Percentiles rank a stretch among this genome's conserved stretches.
These are phyloP conservation scores for Lapara coniferarum DNA, from an alignment of 2,888 invertebrate genomes.

Conservation along the genomic window DNA sequence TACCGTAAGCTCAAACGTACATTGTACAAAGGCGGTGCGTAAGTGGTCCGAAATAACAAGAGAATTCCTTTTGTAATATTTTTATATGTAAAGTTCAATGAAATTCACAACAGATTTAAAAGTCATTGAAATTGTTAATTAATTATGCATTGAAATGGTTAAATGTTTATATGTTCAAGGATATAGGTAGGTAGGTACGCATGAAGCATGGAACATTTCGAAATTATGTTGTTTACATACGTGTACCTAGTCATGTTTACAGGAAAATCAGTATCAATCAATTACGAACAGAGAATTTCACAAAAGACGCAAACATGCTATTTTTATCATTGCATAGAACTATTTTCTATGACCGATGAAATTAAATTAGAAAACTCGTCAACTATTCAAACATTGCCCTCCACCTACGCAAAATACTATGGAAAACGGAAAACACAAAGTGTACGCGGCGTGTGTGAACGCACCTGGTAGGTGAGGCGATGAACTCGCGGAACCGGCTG, in stretches of 20 bases:
- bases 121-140: background rate
- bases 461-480: constrained; percentile 72
- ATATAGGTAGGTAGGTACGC: background rate
- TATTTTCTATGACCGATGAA: background rate
- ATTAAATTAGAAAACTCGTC: constrained; percentile 11
- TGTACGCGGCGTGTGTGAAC: constrained; percentile 51
- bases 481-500: constrained; percentile 65
- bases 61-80: constrained; percentile 2
- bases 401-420: constrained; percentile 42
- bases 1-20: background rate
- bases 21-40: constrained; percentile 20
- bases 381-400: constrained; percentile 28
- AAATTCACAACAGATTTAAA: constrained; percentile 1
- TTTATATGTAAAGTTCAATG: constrained; percentile 11
- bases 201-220: background rate
- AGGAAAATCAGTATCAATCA: constrained; percentile 3
- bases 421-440: constrained; percentile 52
- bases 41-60: constrained; percentile 17
- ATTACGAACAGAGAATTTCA: background rate
- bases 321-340: background rate
- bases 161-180: background rate
- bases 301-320: background rate
- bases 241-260: background rate
- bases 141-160: background rate
- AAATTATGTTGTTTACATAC: background rate